These are phyloP conservation scores for Rapana venosa DNA, from an alignment of 2,888 invertebrate genomes.

Conservation along the genomic window DNA sequence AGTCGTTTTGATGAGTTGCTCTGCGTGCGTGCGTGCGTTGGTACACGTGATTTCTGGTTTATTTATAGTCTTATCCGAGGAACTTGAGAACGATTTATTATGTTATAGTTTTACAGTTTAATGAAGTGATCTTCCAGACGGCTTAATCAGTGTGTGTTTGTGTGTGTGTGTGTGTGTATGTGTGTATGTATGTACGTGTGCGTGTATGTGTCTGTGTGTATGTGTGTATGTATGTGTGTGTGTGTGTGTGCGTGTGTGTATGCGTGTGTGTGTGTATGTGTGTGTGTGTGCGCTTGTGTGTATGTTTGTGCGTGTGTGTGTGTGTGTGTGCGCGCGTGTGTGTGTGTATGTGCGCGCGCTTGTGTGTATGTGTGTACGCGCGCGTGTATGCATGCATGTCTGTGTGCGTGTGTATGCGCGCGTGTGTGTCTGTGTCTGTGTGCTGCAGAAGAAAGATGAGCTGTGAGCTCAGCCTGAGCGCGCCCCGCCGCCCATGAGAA, in stretches of 20 bases:
- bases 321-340: not conserved
- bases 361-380: not conserved
- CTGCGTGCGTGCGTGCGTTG: too few species aligned
- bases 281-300: not conserved
- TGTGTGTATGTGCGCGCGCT: not conserved
- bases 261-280: not conserved
- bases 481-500: slow-evolving; percentile 44
- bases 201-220: not conserved
- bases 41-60: too few species aligned
- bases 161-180: not conserved
- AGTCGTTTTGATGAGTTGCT: too few species aligned
- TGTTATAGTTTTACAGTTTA: not conserved
- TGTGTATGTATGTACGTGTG: not conserved
- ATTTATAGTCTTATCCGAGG: too few species aligned
- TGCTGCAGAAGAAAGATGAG: slow-evolving; percentile 35
- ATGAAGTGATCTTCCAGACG: not conserved
- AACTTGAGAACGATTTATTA: not conserved
- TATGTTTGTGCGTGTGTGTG: not conserved
- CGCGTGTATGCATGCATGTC: not conserved
- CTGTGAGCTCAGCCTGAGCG: not conserved
- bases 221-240: not conserved
- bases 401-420: not conserved
- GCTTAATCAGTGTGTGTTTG: not conserved
- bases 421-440: not conserved
- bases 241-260: not conserved